Conservation (phyloP, 2,888 invertebrate genomes). For the Trichogramma dendrolimi region DNA sequence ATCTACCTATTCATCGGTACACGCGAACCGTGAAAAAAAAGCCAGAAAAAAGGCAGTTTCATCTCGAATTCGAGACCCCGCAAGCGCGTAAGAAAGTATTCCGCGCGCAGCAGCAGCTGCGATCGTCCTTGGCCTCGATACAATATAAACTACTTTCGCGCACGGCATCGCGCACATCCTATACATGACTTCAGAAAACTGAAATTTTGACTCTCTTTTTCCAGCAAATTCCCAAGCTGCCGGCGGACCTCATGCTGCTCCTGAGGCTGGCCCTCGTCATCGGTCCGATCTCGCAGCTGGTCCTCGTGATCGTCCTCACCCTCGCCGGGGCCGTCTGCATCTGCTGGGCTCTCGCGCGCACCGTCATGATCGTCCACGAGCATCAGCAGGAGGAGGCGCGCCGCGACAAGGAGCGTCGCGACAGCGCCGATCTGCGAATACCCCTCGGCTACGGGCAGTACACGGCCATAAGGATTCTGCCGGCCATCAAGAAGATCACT, state of each 20-base stretch:
- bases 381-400: constrained; percentile 31
- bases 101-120: too few species aligned
- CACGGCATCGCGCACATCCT: not conserved
- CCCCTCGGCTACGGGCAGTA: constrained; percentile 44
- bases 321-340: constrained; percentile 39
- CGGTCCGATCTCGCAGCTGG: constrained; percentile 40
- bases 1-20: too few species aligned
- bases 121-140: too few species aligned
- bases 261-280: constrained; percentile 38
- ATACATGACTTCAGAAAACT: too few species aligned
- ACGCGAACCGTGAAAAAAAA: too few species aligned
- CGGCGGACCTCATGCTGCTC: constrained; percentile 33
- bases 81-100: too few species aligned
- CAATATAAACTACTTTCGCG: too few species aligned
- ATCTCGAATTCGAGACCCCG: too few species aligned
- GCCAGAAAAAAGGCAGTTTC: too few species aligned
- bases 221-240: constrained; percentile 38
- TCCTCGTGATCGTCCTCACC: constrained; percentile 33
- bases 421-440: constrained; percentile 45
- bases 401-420: constrained; percentile 35
- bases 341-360: constrained; percentile 40
- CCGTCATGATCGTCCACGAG: constrained; percentile 43
- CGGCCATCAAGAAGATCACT: constrained; percentile 47
- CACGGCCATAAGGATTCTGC: constrained; percentile 46
- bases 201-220: constrained; percentile 21